These are phyloP conservation scores for Epistrophe grossulariae DNA, from an alignment of 2,888 invertebrate species.

Conservation along the genomic window DNA sequence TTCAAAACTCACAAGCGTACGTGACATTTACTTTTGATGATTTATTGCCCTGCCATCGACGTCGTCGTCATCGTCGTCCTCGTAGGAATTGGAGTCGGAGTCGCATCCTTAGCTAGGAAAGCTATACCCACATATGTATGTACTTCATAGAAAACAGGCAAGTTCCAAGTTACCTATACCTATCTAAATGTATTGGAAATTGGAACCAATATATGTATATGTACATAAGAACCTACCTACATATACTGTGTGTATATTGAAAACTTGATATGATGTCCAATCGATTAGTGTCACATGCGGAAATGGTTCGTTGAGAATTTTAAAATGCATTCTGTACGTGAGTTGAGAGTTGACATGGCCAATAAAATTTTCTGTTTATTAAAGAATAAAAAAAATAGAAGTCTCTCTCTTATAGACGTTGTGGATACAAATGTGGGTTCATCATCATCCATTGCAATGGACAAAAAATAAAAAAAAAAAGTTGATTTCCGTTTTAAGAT, in stretches of 20 bases:
- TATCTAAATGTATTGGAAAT: slow-evolving; percentile 15
- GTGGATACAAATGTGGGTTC: slow-evolving; percentile 19
- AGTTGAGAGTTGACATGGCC: slow-evolving; percentile 32
- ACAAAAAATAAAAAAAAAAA: background rate
- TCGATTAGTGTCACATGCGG: slow-evolving; percentile 62
- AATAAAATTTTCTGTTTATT: slow-evolving; percentile 37
- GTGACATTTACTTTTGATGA: slow-evolving; percentile 68
- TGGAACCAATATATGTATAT: background rate
- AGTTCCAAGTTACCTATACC: slow-evolving; percentile 2
- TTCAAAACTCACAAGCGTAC: slow-evolving; percentile 62
- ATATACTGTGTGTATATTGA: slow-evolving; percentile 38
- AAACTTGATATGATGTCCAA: slow-evolving; percentile 54
- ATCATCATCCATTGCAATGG: slow-evolving; percentile 18
- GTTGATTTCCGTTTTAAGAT: slow-evolving; percentile 31
- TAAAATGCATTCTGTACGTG: slow-evolving; percentile 57
- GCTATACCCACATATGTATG: background rate
- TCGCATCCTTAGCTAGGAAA: slow-evolving; percentile 2
- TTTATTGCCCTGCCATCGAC: slow-evolving; percentile 51
- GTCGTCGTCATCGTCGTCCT: background rate
- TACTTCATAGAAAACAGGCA: background rate
- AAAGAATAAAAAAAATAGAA: background rate
- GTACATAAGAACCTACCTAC: background rate
- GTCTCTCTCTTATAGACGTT: background rate
- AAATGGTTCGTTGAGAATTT: slow-evolving; percentile 60
- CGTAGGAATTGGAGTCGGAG: background rate